Base-by-base conservation (phyloP, 2,888 invertebrate genomes). In the Graphium colonna region DNA sequence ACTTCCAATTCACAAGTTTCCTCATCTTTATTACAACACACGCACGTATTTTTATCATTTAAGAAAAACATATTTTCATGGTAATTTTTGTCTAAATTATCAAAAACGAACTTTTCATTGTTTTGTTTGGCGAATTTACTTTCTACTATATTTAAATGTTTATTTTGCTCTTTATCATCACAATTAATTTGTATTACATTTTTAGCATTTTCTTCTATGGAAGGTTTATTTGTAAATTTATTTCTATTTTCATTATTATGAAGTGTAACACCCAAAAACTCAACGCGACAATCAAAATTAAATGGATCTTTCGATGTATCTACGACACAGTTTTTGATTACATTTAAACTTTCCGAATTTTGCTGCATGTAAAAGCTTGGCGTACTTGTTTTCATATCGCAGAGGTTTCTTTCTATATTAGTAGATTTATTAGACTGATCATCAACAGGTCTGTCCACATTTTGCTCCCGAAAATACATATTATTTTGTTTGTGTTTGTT, bases 251-350 rank as follows among this genome's bases (percentile, higher is more conserved):
- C 21, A 41, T 41, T 41, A 15, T 45, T 39, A 36, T 59, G 45
- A 12, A 88, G 68, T 9, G 86, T 85, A 7, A 83, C 88, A 15
- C 88, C 88, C 51, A 88, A 72, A 68, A 85, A 82, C 44, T 78
- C 73, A 17, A 88, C 75, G 43, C 69, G 65, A 61, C 76, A 81
- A 52, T 79, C 75, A 67, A 68, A 66, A 45, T 63, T 62, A 52
- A 57, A 57, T 36, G 68, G 55, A 57, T 57, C 58, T 38, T 65
- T 51, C 1, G 67, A 64, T 26, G 62, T 55, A 47, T 71, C 63
- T 10, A 58, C 36, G 8, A 60, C 45, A 47, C 62, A 57, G 10
- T 51, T 57, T 1, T 13, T 1, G 10, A 26, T 38, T 16, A 43
- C 1, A 26, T 38, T 38, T 12, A 28, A 4, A 18, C 16, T 52